Evolutionary conservation across 35 echinoderm and acorn worm genomes (phyloP).

Genomic region (Ophiothrix spiculata): DNA sequence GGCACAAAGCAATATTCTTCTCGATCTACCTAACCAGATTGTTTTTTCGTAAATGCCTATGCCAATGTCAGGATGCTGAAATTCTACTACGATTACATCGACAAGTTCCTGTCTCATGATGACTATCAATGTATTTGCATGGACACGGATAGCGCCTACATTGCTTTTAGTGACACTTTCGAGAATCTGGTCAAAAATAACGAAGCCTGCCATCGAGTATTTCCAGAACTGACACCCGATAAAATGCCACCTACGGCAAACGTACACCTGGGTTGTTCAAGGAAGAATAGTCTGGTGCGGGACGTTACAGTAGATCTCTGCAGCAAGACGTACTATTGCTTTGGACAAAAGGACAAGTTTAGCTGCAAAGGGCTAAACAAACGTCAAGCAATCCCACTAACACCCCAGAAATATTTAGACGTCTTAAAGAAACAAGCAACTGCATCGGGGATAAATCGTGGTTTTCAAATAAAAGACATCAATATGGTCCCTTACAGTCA

Average conservation of each 20-base stretch:
- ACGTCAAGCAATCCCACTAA: not conserved
- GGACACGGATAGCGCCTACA: not conserved
- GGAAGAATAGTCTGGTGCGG: slow-evolving; percentile 51
- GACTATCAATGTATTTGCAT: not conserved
- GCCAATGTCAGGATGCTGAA: slow-evolving; percentile 28
- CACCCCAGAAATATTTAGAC: too few species aligned
- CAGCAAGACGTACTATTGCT: too few species aligned
- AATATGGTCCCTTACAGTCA: slow-evolving; percentile 50
- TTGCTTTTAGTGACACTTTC: not conserved
- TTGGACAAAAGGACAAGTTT: slow-evolving; percentile 20
- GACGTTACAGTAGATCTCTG: too few species aligned
- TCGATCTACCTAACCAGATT: slow-evolving; percentile 32
- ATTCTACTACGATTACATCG: slow-evolving; percentile 38
- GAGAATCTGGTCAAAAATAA: not conserved
- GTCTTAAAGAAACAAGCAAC: not conserved
- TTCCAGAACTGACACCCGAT: slow-evolving; percentile 28
- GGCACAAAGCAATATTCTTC: not conserved
- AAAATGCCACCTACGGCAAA: slow-evolving; percentile 29
- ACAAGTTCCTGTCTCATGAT: not conserved
- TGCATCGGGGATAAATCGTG: not conserved
- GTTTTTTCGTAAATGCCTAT: slow-evolving; percentile 21
- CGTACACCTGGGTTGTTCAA: slow-evolving; percentile 59
- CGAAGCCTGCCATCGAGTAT: slow-evolving; percentile 16
- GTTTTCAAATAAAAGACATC: slow-evolving; percentile 24
- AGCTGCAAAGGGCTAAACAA: slow-evolving; percentile 56